phyloP scores from a whole-genome alignment of 2,797 vertebrate species.

The Cryptoblepharus egeriae region DNA sequence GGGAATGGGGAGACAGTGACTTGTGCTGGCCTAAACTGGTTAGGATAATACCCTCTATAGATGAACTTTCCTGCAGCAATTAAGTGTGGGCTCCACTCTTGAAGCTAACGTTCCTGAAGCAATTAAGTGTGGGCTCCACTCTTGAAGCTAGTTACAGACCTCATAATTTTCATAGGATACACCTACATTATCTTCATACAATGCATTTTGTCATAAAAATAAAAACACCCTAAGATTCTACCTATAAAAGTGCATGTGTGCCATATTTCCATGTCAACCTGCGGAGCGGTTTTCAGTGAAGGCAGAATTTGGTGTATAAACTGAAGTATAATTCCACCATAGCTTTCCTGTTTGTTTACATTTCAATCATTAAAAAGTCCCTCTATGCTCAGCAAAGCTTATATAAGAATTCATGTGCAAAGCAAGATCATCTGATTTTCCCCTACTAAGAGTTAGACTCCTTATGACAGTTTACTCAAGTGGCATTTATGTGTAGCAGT shows the following conservation, averaged over 20 bases:
- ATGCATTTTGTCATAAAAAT: slow-evolving; percentile 31
- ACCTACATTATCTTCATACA: neutral
- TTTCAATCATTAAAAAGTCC: neutral
- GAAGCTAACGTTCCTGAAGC: neutral
- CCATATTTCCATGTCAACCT: neutral
- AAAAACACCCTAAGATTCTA: slow-evolving; percentile 26
- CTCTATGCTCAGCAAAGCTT: neutral
- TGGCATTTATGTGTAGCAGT: neutral
- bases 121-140: neutral
- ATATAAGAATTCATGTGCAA: neutral
- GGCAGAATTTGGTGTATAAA: neutral
- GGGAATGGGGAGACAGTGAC: too few relatives aligned
- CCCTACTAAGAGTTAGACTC: neutral
- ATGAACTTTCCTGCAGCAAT: neutral
- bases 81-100: slow-evolving; percentile 17
- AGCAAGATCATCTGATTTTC: slow-evolving; percentile 5
- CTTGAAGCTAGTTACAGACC: slow-evolving; percentile 17
- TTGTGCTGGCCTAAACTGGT: too few relatives aligned
- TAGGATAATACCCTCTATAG: too few relatives aligned
- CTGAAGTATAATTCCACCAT: slow-evolving; percentile 5
- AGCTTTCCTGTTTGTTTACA: neutral
- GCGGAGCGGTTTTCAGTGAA: slow-evolving; percentile 14
- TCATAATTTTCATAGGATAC: neutral
- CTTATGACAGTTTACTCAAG: neutral
- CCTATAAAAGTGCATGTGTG: neutral